Evolutionary conservation across 1,140 invertebrate species (phyloP).

Genomic region (Procambarus virginalis): DNA sequence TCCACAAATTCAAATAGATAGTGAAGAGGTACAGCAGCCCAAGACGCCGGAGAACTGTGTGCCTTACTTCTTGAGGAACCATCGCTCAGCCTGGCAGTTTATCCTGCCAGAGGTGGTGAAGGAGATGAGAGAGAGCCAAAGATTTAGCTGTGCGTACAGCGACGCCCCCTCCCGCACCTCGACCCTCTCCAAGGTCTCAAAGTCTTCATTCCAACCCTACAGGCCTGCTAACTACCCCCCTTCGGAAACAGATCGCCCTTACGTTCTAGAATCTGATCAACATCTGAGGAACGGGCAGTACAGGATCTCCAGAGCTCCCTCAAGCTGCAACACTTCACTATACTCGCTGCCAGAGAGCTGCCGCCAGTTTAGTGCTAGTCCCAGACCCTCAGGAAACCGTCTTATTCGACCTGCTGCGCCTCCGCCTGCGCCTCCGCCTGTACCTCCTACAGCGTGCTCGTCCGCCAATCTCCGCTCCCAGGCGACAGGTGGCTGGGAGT

Average conservation of each 20-base stretch:
- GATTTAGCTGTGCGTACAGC: not conserved
- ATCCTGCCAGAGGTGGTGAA: constrained; percentile 50
- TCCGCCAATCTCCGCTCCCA: not conserved
- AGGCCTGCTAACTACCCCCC: not conserved
- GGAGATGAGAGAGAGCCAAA: not conserved
- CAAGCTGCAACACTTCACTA: constrained; percentile 42
- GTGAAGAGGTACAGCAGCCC: not conserved
- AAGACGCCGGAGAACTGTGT: constrained; percentile 33
- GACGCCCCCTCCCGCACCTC: constrained; percentile 39
- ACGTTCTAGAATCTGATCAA: too few relatives aligned
- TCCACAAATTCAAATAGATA: not conserved
- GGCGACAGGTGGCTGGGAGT: constrained; percentile 46
- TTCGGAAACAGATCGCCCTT: not conserved
- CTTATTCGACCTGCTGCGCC: not conserved
- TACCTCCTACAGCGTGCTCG: not conserved
- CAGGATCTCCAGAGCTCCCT: not conserved
- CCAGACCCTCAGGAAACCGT: not conserved
- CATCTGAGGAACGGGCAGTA: not conserved
- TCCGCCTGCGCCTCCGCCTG: constrained; percentile 1
- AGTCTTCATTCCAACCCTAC: constrained; percentile 47
- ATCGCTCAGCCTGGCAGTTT: constrained; percentile 52
- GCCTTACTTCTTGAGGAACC: constrained; percentile 59
- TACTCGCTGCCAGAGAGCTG: constrained; percentile 38
- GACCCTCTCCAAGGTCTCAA: constrained; percentile 34
- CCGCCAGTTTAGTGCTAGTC: not conserved